Base-by-base conservation (phyloP, 1,140 invertebrate genomes). In the Pissodes strobi region DNA sequence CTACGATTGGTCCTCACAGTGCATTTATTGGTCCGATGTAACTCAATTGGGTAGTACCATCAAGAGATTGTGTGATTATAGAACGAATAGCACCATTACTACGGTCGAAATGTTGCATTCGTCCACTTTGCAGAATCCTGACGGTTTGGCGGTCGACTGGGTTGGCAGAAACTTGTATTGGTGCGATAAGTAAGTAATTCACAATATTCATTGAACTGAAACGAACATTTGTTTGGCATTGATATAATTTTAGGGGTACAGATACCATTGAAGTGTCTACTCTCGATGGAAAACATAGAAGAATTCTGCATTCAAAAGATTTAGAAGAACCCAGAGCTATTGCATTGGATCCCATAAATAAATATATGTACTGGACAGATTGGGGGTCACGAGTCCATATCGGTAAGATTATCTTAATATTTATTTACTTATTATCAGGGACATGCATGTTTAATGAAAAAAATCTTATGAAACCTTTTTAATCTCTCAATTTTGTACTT, bases 21-120 rank as follows among this genome's bases (percentile, higher is more conserved):
- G 89, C 72, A 82, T 94, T 13, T 94, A 92, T 79, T 95, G 92
- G 92, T 91, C 90, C 15, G 92, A 94, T 78, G 89, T 94, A 1
- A 91, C 89, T 0, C 83, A 85, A 27, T 79, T 85, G 1, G 86
- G 63, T 17, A 89, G 86, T 57, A 87, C 84, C 64, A 91, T 95
- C 25, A 87, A 87, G 71, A 80, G 88, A 25, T 77, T 87, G 58
- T 90, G 88, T 66, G 72, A 78, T 49, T 74, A 72, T 49, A 70
- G 63, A 23, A 69, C 60, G 13, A 67, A 74, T 67, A 43, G 18
- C 22, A 37, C 48, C 37, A 56, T 51, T 12, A 57, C 58, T 2
- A 49, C 62, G n/a, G 55, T 41, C 34, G 69, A 87, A 80, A 74
- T 83, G 2, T 74, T 93, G 15, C 89, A 91, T 77, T 85, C 88